Evolutionary conservation across 2,888 invertebrate genomes (phyloP), one percentile per base, ranked within the genome.

Genomic region (Machimus atricapillus): DNA sequence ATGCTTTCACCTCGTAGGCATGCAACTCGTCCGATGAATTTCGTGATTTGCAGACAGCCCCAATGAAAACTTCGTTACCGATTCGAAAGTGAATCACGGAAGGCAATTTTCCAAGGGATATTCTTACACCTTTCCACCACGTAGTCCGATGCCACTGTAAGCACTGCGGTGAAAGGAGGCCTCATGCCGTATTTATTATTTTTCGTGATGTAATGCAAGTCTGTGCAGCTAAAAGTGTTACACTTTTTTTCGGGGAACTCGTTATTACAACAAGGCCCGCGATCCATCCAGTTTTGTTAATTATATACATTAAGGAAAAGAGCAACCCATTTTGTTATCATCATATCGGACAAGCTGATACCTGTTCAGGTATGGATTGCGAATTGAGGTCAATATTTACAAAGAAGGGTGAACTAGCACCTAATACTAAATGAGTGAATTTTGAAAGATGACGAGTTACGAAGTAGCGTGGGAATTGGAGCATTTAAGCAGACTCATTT

Each of bases 1-100:
- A 81, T 81, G 81, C 81, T 81, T 83, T 66, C 83, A 83, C 66
- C 73, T 83, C 37, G 81, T 81, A 52, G 52, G 52, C 81, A 81
- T 81, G 81, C 81, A 81, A 81, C 81, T 81, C 56, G 34, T 43
- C 19, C 40, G 37, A 78, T 43, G 78, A 23, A 78, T 43, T 40
- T 78, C 78, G 78, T 78, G 78, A 78, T 78, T 66, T 66, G 66
- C 0, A 66, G 27, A 66, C 66, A 66, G 27, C 9, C 27, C 66
- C 23, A 66, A 66, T 78, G 78, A 78, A 78, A 78, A 43, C 37
- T 12, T 43, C 43, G 78, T 78, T 78, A 23, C 66, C 78, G 12
- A 78, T 78, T 43, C 19, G 43, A 37, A 37, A 78, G 78, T 78
- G 78, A 78, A 78, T 78, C 78, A 78, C 78, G 78, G 78, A 78